Evolutionary conservation across 2,888 invertebrate species (phyloP), one percentile per base, ranked within the genome.

Genomic region (Dicranocentrus wangi): DNA sequence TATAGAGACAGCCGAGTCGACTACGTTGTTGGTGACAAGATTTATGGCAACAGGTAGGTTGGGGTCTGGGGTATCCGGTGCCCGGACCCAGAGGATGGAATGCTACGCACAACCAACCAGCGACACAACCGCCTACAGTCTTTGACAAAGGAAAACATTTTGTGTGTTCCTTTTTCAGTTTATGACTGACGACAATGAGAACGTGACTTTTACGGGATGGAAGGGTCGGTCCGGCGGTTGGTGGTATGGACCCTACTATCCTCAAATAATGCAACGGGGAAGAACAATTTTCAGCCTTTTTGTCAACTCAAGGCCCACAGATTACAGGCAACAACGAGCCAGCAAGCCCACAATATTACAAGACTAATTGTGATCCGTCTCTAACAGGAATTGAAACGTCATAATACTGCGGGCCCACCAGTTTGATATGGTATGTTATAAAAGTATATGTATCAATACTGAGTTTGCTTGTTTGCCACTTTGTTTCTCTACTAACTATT

Each of bases 21-120:
- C n/a, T n/a, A n/a, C n/a, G n/a, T n/a, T n/a, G n/a, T 71, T 61
- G 72, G 72, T 47, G 72, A 58, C 72, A 72, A 72, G 72, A 72
- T 72, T 72, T 72, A 72, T 72, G 47, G 61, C 60, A 61, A 28
- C 42, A 39, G 51, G 7, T 39, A 32, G 21, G 7, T n/a, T n/a
- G 2, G 19, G 25, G 66, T 43, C 3, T n/a, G 13, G 32, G 27
- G 0, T 28, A 2, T 2, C 28, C 28, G 15, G 39, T 32, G 32
- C 25, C 8, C 23, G 32, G 47, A 25, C 32, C 32, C 10, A 32
- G 10, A 32, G 32, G 32, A 7, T 32, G 32, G 32, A 32, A 32
- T 32, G 32, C 32, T 32, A 7, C 10, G 10, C n/a, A n/a, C n/a
- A 32, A 32, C 5, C 5, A 32, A 32, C 5, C 3, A 7, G 32